Evolutionary conservation across 2,113 vertebrate species (phyloP), one percentile per base, ranked within the genome.

Genomic region (Eretmochelys imbricata): DNA sequence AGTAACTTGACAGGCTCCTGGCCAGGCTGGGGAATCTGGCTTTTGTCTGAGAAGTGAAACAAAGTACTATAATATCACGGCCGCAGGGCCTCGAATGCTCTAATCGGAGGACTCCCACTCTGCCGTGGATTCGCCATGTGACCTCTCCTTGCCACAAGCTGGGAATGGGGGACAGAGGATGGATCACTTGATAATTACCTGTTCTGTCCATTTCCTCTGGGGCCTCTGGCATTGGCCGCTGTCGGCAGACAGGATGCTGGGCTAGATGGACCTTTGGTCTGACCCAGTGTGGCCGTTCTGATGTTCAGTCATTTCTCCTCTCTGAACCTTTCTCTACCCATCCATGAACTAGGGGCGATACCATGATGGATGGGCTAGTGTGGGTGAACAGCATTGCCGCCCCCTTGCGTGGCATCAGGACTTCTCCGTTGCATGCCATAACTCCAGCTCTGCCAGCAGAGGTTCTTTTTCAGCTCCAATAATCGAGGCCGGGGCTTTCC

Each of bases 1-100:
- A 97, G 96, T 97, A 94, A 86, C 93, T 85, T 97, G 96, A 96
- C 96, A 97, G 96, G 82, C 95, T 88, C 92, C 80, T 91, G 95
- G 93, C 92, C 65, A 50, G 79, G 84, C 93, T 94, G 95, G 93
- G 1, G 0, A 84, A 54, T 49, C 51, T 87, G 76, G 83, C 49
- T 93, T 88, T 90, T 83, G 25, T 94, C 94, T 89, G 1, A 5
- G 84, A 75, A 49, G 2, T 69, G 90, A 31, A 90, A 94, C 51
- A 80, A 55, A 90, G 82, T 38, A 42, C 42, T 42, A 5, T 42
- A 5, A 17, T 93, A 3, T 89, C 59, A 20, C 19, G 51, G 19
- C 51, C 19, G 29, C 4, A 6, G 59, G 90, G 84, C 0, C 1
- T 49, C 31, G 83, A 27, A 81, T 10, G 35, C 79, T 85, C 49